phyloP scores from a whole-genome alignment of 2,797 vertebrate genomes.

The Coracias cyanogaster region DNA sequence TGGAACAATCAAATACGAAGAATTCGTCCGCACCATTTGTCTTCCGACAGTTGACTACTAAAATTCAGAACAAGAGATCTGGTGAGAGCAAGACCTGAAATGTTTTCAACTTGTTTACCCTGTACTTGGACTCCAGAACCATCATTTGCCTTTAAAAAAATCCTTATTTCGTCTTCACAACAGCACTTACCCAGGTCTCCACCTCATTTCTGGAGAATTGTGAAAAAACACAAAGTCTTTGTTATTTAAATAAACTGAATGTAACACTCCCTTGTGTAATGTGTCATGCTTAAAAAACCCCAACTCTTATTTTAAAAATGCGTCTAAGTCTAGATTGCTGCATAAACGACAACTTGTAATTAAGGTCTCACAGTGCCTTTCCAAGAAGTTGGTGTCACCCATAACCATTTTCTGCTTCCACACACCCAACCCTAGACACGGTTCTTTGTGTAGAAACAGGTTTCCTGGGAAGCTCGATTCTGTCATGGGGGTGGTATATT shows the following conservation, averaged over 20 bases:
- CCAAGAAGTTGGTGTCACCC: not conserved
- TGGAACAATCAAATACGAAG: constrained; percentile 87
- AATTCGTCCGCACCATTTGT: constrained; percentile 86
- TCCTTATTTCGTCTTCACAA: not conserved
- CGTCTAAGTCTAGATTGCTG: fast-evolving
- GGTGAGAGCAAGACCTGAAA: fast-evolving
- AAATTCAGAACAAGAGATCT: not conserved
- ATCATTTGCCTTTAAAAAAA: not conserved
- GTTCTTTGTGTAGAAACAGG: not conserved
- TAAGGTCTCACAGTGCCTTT: fast-evolving
- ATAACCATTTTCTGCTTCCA: not conserved
- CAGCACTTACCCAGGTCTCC: not conserved
- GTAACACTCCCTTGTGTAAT: not conserved
- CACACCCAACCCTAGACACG: no score
- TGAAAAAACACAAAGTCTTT: fast-evolving
- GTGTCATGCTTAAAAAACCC: fast-evolving
- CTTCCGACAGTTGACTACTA: constrained; percentile 86
- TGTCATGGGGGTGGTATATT: fast-evolving
- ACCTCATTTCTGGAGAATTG: not conserved
- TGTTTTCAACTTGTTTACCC: not conserved
- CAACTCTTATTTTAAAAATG: not conserved
- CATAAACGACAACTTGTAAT: fast-evolving
- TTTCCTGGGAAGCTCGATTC: not conserved
- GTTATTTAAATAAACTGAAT: not conserved
- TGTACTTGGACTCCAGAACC: not conserved